phyloP scores from a whole-genome alignment of 2,113 vertebrate species.

The Ammodytes dubius region DNA sequence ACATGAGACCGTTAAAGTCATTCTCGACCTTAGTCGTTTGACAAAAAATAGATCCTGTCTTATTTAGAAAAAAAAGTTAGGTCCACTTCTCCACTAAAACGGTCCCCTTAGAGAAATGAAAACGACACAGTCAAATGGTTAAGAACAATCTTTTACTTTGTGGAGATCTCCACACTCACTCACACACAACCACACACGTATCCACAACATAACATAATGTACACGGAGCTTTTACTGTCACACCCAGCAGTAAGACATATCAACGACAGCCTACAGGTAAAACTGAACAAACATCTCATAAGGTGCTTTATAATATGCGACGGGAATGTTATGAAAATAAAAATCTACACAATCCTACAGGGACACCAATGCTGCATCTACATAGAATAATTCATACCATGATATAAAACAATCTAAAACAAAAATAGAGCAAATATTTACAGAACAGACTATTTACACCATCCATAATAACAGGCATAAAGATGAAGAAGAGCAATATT shows the following conservation, averaged over 20 bases:
- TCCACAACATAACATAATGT: constrained; percentile 56
- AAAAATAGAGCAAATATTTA: constrained; percentile 85
- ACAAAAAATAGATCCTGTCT: background rate
- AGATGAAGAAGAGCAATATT: constrained; percentile 46
- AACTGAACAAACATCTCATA: constrained; percentile 72
- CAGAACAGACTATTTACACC: constrained; percentile 81
- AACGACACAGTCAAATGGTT: constrained; percentile 31
- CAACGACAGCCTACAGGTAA: constrained; percentile 46
- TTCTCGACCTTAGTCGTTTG: background rate
- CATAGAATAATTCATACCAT: constrained; percentile 75
- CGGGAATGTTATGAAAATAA: constrained; percentile 80
- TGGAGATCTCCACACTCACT: constrained; percentile 18
- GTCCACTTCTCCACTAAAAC: no score
- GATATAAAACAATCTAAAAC: constrained; percentile 85
- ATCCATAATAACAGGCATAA: constrained; percentile 39
- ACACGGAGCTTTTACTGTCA: constrained; percentile 65
- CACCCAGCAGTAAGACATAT: constrained; percentile 64
- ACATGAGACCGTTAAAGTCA: background rate
- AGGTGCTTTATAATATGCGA: constrained; percentile 81
- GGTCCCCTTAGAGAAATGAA: constrained; percentile 12
- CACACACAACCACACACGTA: constrained; percentile 21
- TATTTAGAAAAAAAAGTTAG: no score
- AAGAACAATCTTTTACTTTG: constrained; percentile 77
- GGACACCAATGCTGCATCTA: constrained; percentile 68
- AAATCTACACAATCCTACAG: constrained; percentile 60